Evolutionary conservation across 2,113 vertebrate genomes (phyloP), one percentile per base, ranked within the genome.

Genomic region (Desmodus rotundus): DNA sequence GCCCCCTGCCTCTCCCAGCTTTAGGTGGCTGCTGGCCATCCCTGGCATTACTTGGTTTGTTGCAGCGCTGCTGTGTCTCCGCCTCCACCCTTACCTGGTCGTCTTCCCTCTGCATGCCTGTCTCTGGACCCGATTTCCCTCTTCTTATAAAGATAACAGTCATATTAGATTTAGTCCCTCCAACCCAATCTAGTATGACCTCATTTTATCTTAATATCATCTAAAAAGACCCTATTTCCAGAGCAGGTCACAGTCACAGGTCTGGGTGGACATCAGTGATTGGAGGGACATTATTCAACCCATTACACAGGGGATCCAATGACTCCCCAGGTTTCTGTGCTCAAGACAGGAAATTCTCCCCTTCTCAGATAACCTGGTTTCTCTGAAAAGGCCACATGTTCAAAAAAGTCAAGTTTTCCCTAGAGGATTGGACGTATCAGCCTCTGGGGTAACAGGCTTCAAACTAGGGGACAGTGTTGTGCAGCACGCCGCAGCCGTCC

Each of bases 61-160:
- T 3, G 36, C 20, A 36, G 13, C 1, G 3, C 5, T 3, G 15
- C 1, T 24, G 3, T 26, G 17, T 50, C 36, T 61, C 43, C 63
- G 4, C 63, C 80, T 70, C 26, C 1, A 5, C 45, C 47, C 41
- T 72, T 22, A 31, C 4, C 1, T 17, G 12, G 13, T 17, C 10
- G 41, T 38, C 36, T 70, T 10, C 9, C 28, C 28, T 45, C 2
- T 63, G 4, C 1, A 0, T 73, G 3, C 28, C 2, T n/a, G 22
- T 31, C 5, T 61, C 61, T 63, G 61, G 5, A 28, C 28, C 28
- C 28, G 15, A 63, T 63, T 31, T 31, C 61, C 61, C 61, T 77
- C 52, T 36, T 45, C 41, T 61, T 68, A 36, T 31, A 88, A 85
- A 12, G 24, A 68, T 68, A 70, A 77, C 3, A 12, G 5, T 36